These are phyloP conservation scores for Taeniopygia guttata DNA, from an alignment of 2,797 vertebrate species.

Conservation along the genomic window DNA sequence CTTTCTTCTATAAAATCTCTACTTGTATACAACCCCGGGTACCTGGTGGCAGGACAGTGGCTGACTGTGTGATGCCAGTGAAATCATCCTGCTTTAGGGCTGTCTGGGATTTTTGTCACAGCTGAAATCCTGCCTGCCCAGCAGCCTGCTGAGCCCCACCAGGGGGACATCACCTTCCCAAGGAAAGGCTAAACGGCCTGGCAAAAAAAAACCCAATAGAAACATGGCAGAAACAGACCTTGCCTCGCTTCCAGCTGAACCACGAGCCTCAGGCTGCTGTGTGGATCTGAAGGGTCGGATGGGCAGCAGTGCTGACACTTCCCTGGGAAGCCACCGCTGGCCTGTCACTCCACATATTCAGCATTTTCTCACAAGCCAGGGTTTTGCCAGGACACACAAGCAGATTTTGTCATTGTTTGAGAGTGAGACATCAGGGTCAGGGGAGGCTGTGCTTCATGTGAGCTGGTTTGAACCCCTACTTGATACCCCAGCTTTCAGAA, in stretches of 20 bases:
- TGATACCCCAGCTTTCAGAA: fast-evolving
- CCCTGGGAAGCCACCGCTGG: background rate
- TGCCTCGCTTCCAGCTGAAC: background rate
- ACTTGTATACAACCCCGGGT: background rate
- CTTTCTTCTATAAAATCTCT: background rate
- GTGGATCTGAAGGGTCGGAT: background rate
- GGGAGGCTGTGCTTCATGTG: background rate
- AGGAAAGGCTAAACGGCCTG: background rate
- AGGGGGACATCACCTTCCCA: background rate
- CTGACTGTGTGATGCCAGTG: background rate
- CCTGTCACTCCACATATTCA: background rate
- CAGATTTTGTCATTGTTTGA: background rate
- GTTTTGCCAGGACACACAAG: background rate
- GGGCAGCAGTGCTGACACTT: background rate
- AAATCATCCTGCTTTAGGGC: background rate
- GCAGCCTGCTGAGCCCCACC: background rate
- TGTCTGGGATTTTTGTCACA: background rate
- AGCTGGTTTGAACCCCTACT: background rate
- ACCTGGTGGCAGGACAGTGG: background rate
- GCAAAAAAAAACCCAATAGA: background rate
- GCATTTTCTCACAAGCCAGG: constrained; percentile 3
- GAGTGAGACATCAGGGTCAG: background rate
- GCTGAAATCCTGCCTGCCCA: background rate
- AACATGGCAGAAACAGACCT: background rate
- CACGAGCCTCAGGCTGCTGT: background rate